phyloP scores from a whole-genome alignment of 2,797 vertebrate species.

The Adrianichthys oophorus region DNA sequence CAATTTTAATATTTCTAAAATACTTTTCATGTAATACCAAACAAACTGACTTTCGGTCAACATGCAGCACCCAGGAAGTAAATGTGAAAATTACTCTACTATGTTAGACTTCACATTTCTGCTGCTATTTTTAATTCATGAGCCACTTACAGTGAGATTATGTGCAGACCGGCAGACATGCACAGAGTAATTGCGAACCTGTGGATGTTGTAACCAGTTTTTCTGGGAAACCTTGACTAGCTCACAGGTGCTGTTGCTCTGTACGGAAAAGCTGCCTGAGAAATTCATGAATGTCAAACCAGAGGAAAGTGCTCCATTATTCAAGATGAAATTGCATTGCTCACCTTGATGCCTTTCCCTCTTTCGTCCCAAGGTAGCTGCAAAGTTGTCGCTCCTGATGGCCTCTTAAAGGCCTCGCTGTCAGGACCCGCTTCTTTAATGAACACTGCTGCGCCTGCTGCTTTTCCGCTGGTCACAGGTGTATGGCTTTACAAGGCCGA shows the following conservation, averaged over 20 bases:
- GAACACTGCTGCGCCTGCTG: conserved; percentile 71
- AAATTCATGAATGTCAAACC: conserved; percentile 73
- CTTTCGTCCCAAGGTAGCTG: conserved; percentile 69
- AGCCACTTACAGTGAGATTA: conserved; percentile 64
- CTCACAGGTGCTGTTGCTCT: conserved; percentile 65
- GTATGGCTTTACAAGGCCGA: conserved; percentile 57
- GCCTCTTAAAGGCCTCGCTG: conserved; percentile 76
- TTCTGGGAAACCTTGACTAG: conserved; percentile 60
- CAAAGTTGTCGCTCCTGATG: conserved; percentile 72
- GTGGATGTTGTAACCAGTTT: conserved; percentile 60
- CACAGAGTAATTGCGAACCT: conserved; percentile 52
- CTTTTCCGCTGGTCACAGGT: conserved; percentile 69
- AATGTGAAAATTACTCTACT: conserved; percentile 30
- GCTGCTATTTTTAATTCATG: conserved; percentile 64
- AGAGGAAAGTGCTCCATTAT: conserved; percentile 75
- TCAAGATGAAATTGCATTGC: conserved; percentile 79
- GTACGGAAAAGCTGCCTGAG: conserved; percentile 63
- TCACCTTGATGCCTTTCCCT: conserved; percentile 74
- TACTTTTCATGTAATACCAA: neutral
- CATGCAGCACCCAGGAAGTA: conserved; percentile 21
- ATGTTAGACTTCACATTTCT: conserved; percentile 46
- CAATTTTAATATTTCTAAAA: conserved; percentile 18
- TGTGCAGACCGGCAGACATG: conserved; percentile 56
- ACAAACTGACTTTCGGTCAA: neutral
- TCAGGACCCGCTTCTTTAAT: conserved; percentile 70